Base-by-base conservation (phyloP, 2,113 vertebrate species). In the Henicopernis longicauda region DNA sequence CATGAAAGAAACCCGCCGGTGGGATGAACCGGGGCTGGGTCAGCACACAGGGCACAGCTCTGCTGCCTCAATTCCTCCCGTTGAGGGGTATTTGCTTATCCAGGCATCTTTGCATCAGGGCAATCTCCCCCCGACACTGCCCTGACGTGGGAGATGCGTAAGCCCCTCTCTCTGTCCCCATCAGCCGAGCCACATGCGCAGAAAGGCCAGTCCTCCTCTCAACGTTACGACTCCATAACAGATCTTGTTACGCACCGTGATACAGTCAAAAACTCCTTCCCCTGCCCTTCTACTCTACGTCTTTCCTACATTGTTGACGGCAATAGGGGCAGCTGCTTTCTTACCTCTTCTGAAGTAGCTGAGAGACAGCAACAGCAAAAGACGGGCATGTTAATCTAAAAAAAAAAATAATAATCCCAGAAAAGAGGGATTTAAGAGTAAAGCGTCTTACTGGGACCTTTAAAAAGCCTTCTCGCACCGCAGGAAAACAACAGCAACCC, bases 131-230 rank as follows among this genome's bases (percentile, higher is more conserved):
- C 25, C 1, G 1, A 26, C 25, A 1, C 59, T 81, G 58, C 50
- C 44, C 45, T 44, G 44, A 19, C 0, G 2, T 23, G 47, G 55
- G 22, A n/a, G 31, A 21, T 7, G 9, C 0, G 1, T 7, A 12
- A 29, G 25, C 25, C 17, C 36, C 36, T 18, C 22, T 57, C 29
- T 22, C 49, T 26, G 38, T 27, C 55, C 44, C 50, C 34, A 25
- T 13, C 38, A 36, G 34, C 62, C 2, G 4, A 42, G 55, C 27
- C 73, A 29, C 92, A 66, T 27, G 72, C 22, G 34, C 57, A 52
- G 69, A 42, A n/a, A 21, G 83, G 17, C n/a, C 59, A 44, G 76
- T 7, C 36, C 76, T 83, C 70, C 42, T 50, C 57, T 16, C 38
- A 42, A 7, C 7, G 6, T 16, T 31, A 5, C n/a, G 7, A 3